Conservation (phyloP, 2,113 vertebrate species). For the Scytalopus superciliaris region DNA sequence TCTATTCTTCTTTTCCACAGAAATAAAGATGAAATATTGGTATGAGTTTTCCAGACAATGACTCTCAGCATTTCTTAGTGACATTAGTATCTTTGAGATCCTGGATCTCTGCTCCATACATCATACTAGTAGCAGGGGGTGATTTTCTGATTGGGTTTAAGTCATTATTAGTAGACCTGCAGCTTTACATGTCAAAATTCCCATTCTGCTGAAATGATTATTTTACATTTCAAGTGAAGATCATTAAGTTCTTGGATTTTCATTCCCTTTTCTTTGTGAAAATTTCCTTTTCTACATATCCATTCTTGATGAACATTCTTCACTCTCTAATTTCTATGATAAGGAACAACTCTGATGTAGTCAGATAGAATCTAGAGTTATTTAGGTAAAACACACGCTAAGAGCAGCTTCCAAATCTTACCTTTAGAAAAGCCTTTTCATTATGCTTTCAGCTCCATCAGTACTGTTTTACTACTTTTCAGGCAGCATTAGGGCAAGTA, state of each 20-base stretch:
- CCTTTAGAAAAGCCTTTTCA: not conserved
- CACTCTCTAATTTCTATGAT: not conserved
- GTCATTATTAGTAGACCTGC: not conserved
- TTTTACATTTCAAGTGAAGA: not conserved
- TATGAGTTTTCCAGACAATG: not conserved
- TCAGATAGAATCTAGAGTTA: not conserved
- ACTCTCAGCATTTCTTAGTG: rapidly evolving
- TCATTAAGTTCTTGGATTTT: not conserved
- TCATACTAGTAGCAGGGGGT: not conserved
- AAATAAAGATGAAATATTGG: not conserved
- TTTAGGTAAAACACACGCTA: not conserved
- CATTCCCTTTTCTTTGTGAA: not conserved
- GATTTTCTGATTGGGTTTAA: not conserved
- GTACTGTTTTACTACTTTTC: not conserved
- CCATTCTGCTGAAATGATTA: not conserved
- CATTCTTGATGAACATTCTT: not conserved
- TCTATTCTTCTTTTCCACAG: not conserved
- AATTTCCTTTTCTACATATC: not conserved
- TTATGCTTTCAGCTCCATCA: not conserved
- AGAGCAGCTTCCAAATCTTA: not conserved
- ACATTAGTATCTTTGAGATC: not conserved
- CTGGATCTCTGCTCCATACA: not conserved
- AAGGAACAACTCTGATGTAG: not conserved
- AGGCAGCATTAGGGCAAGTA: not conserved
- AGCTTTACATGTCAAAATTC: not conserved